Conservation (phyloP, 2,113 vertebrate species). For the Eolophus roseicapilla region DNA sequence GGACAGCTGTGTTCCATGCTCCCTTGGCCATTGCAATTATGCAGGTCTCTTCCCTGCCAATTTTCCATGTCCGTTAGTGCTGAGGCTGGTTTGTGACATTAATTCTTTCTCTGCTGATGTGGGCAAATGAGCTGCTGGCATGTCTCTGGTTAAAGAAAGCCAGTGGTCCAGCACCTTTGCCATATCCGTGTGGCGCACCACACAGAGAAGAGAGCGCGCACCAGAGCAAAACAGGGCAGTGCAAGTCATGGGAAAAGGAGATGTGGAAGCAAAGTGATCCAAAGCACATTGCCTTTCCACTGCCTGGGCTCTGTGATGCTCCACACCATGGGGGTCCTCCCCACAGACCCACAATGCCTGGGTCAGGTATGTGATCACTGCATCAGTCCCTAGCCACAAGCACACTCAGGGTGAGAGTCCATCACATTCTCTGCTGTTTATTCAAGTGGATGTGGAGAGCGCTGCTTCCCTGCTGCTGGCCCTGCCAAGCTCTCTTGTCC, state of each 20-base stretch:
- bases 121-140: neutral
- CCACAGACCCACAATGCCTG: neutral
- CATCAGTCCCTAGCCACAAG: neutral
- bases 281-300: neutral
- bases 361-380: neutral
- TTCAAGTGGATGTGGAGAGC: neutral
- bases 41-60: neutral
- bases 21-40: neutral
- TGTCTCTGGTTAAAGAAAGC: neutral
- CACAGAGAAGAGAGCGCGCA: fast-evolving
- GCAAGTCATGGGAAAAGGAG: neutral
- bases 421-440: neutral
- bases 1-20: neutral
- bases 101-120: constrained; percentile 2
- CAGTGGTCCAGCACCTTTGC: neutral
- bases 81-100: constrained; percentile 11
- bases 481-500: neutral
- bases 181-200: neutral
- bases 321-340: neutral
- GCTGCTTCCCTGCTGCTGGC: neutral
- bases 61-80: neutral
- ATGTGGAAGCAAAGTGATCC: neutral
- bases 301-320: neutral
- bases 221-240: neutral
- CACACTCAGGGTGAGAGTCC: neutral